Percentiles rank a stretch among this genome's conserved stretches.
Evolutionary conservation across 2,888 invertebrate genomes (phyloP).

Genomic region (Pedicia rivosa): DNA sequence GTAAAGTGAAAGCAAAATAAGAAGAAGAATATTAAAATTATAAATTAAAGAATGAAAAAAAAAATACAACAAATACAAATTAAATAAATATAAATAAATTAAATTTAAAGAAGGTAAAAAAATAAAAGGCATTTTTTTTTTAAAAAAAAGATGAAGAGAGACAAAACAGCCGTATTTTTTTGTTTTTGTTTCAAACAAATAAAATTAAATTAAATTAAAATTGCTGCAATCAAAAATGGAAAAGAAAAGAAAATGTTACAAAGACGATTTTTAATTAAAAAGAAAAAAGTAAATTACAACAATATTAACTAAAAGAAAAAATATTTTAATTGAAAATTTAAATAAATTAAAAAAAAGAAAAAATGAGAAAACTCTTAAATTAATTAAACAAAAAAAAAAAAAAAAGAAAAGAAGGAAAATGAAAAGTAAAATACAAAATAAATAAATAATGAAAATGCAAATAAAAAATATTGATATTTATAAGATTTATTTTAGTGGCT

Average conservation of each 20-base stretch:
- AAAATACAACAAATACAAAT: background rate
- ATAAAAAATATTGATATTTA: constrained; percentile 1
- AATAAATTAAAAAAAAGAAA: background rate
- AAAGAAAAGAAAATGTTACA: no score
- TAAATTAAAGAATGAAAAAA: background rate
- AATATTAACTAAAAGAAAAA: background rate
- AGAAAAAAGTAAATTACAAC: background rate
- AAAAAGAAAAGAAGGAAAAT: constrained; percentile 2
- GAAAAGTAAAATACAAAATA: constrained; percentile 4
- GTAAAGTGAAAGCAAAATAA: background rate
- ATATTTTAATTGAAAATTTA: background rate
- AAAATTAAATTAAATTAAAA: background rate
- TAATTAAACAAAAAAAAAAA: background rate
- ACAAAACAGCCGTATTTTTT: no score
- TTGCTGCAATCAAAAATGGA: background rate
- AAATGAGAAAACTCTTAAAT: background rate
- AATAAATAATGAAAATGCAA: background rate
- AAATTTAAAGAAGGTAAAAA: background rate
- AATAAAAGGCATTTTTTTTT: background rate
- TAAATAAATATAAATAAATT: background rate
- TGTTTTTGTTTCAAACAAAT: no score
- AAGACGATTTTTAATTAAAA: background rate
- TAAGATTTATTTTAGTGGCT: constrained; percentile 3
- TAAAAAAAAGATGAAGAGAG: no score
- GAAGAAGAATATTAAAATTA: background rate